Percentiles rank a stretch among this genome's conserved stretches.
Conservation (phyloP, 2,888 invertebrate genomes). For the Euproctis similis region DNA sequence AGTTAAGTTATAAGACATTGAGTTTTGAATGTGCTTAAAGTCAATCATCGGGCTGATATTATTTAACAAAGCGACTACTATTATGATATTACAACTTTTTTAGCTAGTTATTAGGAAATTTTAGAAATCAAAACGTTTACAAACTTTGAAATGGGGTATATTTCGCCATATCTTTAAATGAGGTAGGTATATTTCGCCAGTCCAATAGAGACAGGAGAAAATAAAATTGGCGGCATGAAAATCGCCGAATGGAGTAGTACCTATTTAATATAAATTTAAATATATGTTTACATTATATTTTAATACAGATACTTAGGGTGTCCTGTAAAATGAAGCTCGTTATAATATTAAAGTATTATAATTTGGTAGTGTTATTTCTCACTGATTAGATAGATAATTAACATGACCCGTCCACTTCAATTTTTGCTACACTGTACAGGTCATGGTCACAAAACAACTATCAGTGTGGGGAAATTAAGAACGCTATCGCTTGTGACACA, state of each 20-base stretch:
- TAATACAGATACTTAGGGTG: too few relatives aligned
- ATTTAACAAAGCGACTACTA: too few relatives aligned
- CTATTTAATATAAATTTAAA: too few relatives aligned
- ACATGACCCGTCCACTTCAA: not conserved
- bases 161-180: too few relatives aligned
- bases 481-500: constrained; percentile 20
- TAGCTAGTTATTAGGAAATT: too few relatives aligned
- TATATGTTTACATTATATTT: too few relatives aligned
- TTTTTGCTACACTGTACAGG: not conserved
- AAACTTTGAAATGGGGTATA: too few relatives aligned
- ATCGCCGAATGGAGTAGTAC: not conserved
- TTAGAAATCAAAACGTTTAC: too few relatives aligned
- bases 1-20: constrained; percentile 10
- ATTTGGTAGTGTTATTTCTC: not conserved
- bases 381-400: not conserved
- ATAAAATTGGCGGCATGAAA: not conserved
- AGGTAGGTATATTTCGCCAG: too few relatives aligned
- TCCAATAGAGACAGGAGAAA: too few relatives aligned
- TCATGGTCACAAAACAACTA: not conserved
- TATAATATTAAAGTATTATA: not conserved
- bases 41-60: too few relatives aligned
- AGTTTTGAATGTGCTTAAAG: constrained; percentile 1
- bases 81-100: too few relatives aligned
- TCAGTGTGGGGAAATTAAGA: constrained; percentile 1
- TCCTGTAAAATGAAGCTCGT: not conserved